Conservation (phyloP, 2,888 invertebrate genomes). For the Neuroscelio doddi region DNA sequence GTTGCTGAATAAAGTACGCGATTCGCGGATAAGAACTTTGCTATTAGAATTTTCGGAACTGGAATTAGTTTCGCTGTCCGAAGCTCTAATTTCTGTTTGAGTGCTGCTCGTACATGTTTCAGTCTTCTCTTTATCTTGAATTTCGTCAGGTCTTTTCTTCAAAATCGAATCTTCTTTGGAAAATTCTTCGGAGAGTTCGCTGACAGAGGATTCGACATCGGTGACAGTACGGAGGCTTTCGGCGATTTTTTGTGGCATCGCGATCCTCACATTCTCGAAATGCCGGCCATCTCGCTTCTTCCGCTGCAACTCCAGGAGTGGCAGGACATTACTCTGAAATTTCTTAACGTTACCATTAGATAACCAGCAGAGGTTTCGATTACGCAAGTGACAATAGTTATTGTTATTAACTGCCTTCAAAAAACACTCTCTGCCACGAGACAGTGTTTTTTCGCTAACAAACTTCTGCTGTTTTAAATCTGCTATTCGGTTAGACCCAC, state of each 20-base stretch:
- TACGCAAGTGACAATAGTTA: constrained; percentile 11
- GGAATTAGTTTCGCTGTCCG: neutral
- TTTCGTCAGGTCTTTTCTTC: neutral
- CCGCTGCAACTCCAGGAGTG: constrained; percentile 1
- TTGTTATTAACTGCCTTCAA: constrained; percentile 21
- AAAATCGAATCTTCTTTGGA: neutral
- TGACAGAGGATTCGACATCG: neutral
- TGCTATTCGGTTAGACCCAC: neutral
- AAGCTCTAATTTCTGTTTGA: no score
- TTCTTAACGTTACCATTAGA: constrained; percentile 36
- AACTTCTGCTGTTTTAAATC: neutral
- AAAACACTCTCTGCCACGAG: constrained; percentile 19
- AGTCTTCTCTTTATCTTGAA: neutral
- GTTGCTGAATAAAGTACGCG: neutral
- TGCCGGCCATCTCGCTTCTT: neutral
- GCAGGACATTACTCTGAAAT: neutral
- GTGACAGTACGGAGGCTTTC: neutral
- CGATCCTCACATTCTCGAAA: constrained; percentile 2
- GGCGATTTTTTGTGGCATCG: constrained; percentile 21
- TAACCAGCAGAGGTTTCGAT: constrained; percentile 37
- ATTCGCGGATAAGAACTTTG: neutral
- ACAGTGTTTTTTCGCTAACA: neutral
- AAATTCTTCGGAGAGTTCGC: neutral
- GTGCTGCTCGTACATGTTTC: neutral
- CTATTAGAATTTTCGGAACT: neutral